A percentile compares a stretch with the other conserved stretches of the same genome.
Conservation (phyloP, 2,888 invertebrate genomes). For the Luffia ferchaultella region DNA sequence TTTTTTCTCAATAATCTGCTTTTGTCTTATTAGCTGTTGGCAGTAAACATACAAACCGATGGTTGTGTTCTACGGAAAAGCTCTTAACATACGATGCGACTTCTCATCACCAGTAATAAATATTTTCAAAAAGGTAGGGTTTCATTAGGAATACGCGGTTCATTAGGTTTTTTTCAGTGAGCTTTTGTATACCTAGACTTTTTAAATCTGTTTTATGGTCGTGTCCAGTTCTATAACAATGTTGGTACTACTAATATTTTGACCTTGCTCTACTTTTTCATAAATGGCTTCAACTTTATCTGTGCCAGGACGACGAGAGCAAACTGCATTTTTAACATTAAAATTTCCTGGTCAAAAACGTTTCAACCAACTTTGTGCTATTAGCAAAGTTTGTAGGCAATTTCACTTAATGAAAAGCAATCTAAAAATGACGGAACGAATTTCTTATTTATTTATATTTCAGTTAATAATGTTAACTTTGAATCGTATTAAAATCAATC, state of each 20-base stretch:
- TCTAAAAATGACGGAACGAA: too few relatives aligned
- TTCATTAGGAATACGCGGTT: not conserved
- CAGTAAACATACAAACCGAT: not conserved
- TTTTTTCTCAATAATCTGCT: not conserved
- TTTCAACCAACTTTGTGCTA: not conserved
- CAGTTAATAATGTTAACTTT: too few relatives aligned
- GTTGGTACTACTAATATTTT: not conserved
- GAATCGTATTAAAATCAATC: too few relatives aligned
- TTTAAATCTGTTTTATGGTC: not conserved
- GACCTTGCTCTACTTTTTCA: not conserved
- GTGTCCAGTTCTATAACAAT: not conserved
- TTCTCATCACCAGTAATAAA: not conserved
- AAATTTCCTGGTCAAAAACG: not conserved
- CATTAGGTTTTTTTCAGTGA: not conserved
- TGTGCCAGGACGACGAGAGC: not conserved
- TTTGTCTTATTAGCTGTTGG: not conserved
- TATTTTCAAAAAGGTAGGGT: not conserved
- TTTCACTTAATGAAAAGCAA: too few relatives aligned
- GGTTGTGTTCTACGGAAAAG: not conserved
- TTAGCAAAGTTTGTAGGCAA: too few relatives aligned
- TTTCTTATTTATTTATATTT: too few relatives aligned
- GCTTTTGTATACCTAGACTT: not conserved
- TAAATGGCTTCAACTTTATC: not conserved
- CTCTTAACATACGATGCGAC: not conserved
- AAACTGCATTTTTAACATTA: not conserved